Evolutionary conservation across 2,113 vertebrate species (phyloP), one percentile per base, ranked within the genome.

Genomic region (Chrysochloris asiatica): DNA sequence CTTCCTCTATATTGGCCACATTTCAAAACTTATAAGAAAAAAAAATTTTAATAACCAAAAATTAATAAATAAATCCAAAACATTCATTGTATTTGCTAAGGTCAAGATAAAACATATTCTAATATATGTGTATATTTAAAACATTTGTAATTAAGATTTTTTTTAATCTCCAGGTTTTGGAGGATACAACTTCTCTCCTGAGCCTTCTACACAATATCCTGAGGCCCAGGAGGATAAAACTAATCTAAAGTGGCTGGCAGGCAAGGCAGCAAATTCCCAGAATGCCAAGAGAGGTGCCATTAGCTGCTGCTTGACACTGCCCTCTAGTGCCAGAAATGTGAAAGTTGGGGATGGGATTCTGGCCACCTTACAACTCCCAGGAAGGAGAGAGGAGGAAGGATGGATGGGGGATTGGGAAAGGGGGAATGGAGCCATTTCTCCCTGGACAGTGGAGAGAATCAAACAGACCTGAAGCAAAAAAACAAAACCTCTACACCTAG

Each of bases 221-320:
- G 13, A 45, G 63, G 30, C 45, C 38, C 63, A 26, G 30, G 33
- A 61, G n/a, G 52, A 71, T 54, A 80, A 90, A 33, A 17, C 6
- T 47, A 33, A 84, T 89, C 90, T 87, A 76, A 69, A 52, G 56
- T 45, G 11, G 59, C 33, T 76, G 48, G 26, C 30, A 69, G 26
- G 22, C 59, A 52, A 26, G 4, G n/a, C 61, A 78, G 81, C 28
- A 87, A 67, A 94, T 88, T 93, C 84, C 63, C 50, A 92, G 87
- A n/a, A 72, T 63, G n/a, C 67, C 83, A 75, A 75, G 59, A 63
- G 76, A 63, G 76, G 48, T 90, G 65, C 63, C 82, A 82, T 17
- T 7, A 0, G 43, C 28, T 69, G 52, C 43, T 59, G 7, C 22
- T 84, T 73, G 33, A 33, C 43, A 80, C 67, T 82, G 28, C 8